These are phyloP conservation scores for Sussaba pulchella DNA, from an alignment of 2,888 invertebrate genomes.

Conservation along the genomic window DNA sequence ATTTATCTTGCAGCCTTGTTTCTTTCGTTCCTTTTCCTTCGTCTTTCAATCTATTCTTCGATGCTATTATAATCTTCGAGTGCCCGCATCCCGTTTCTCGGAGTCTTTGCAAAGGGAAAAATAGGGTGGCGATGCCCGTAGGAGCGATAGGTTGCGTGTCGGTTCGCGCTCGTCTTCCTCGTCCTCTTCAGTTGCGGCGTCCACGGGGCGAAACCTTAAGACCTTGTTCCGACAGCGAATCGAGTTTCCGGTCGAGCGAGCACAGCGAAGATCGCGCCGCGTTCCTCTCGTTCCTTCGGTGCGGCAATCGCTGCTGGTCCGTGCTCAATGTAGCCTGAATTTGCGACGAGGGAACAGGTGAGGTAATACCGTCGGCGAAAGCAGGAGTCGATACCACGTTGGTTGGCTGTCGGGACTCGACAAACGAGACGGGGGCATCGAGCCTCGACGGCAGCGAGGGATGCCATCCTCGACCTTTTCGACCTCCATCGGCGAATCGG, in stretches of 20 bases:
- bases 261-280: constrained; percentile 65
- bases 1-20: neutral
- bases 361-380: constrained; percentile 66
- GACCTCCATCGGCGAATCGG: constrained; percentile 53
- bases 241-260: constrained; percentile 73
- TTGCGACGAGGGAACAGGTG: constrained; percentile 55
- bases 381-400: constrained; percentile 62
- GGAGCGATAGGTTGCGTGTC: constrained; percentile 61
- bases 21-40: neutral
- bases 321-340: constrained; percentile 74
- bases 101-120: constrained; percentile 40
- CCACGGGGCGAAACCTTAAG: constrained; percentile 67
- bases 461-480: constrained; percentile 53
- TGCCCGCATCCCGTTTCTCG: constrained; percentile 62
- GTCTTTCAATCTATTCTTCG: constrained; percentile 34
- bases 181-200: constrained; percentile 34
- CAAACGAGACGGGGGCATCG: constrained; percentile 45
- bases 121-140: constrained; percentile 19
- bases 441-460: constrained; percentile 42
- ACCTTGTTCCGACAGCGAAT: constrained; percentile 73
- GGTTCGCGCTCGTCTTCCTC: constrained; percentile 55
- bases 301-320: constrained; percentile 53
- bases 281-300: constrained; percentile 24
- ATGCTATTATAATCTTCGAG: constrained; percentile 55
- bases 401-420: constrained; percentile 27